Conservation (phyloP, 2,113 vertebrate species). For the Edolisoma coerulescens region DNA sequence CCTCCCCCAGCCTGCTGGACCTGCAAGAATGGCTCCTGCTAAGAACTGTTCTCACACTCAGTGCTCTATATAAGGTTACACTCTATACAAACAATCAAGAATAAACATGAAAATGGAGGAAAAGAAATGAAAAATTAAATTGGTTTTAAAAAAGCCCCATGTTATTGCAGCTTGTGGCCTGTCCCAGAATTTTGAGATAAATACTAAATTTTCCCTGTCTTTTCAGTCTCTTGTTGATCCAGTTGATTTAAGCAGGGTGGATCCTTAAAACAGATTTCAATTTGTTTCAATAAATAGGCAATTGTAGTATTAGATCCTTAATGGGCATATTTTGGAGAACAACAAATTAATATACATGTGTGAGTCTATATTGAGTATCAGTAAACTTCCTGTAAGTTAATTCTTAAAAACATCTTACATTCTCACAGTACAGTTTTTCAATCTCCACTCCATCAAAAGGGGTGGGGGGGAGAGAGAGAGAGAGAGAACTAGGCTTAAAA, state of each 20-base stretch:
- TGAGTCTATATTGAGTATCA: not conserved
- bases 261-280: not conserved
- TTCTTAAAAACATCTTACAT: not conserved
- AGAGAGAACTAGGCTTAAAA: not conserved
- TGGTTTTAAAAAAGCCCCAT: not conserved
- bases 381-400: not conserved
- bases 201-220: not conserved
- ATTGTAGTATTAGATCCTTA: not conserved
- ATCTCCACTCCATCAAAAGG: not conserved
- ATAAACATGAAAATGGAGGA: not conserved
- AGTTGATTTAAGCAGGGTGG: not conserved
- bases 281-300: not conserved
- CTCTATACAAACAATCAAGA: not conserved
- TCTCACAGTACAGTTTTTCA: not conserved
- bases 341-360: not conserved
- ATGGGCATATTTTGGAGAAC: not conserved
- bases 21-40: not conserved
- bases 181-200: not conserved
- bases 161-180: not conserved
- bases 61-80: not conserved
- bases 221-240: not conserved
- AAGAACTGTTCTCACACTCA: not conserved
- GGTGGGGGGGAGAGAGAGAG: rapidly evolving
- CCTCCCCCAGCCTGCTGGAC: too few species aligned
- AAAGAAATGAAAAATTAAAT: not conserved